A percentile compares a stretch with the other conserved stretches of the same genome.
phyloP scores from a whole-genome alignment of 2,888 invertebrate genomes.

The Cabera pusaria region DNA sequence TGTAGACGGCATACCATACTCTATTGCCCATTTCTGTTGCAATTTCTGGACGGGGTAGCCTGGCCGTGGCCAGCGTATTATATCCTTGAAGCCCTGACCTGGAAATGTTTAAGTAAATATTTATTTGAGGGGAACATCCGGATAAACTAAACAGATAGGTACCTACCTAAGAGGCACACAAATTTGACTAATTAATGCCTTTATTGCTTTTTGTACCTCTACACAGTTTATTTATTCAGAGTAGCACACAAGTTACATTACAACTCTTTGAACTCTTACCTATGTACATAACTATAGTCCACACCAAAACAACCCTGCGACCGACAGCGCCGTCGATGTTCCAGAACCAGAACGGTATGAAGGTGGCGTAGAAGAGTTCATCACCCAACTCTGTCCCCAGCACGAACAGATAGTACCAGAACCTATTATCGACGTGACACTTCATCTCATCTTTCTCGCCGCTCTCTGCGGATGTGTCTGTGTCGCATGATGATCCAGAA shows the following conservation, averaged over 20 bases:
- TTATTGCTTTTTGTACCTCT: no score
- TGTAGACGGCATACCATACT: constrained; percentile 98
- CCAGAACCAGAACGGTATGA: constrained; percentile 97
- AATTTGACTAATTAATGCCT: no score
- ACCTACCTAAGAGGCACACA: no score
- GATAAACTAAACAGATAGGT: no score
- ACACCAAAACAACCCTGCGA: constrained; percentile 90
- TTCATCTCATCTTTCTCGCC: constrained; percentile 58
- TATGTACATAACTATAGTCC: constrained; percentile 93
- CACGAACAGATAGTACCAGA: constrained; percentile 93
- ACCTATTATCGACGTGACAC: constrained; percentile 86
- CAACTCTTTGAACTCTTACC: no score
- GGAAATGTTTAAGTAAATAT: constrained; percentile 36
- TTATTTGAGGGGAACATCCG: no score
- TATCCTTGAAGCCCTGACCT: constrained; percentile 95
- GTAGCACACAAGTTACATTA: no score
- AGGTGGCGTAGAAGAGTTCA: constrained; percentile 95
- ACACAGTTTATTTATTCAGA: no score
- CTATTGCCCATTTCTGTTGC: constrained; percentile 94
- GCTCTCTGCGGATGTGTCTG: constrained; percentile 63
- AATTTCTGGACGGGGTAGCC: constrained; percentile 92
- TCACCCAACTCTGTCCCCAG: constrained; percentile 95
- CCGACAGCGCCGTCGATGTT: constrained; percentile 95
- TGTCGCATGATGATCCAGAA: constrained; percentile 66
- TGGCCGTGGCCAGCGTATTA: constrained; percentile 94